These are phyloP conservation scores for Zhuqinia jingwanae DNA, from an alignment of 2,888 invertebrate genomes.

Conservation along the genomic window DNA sequence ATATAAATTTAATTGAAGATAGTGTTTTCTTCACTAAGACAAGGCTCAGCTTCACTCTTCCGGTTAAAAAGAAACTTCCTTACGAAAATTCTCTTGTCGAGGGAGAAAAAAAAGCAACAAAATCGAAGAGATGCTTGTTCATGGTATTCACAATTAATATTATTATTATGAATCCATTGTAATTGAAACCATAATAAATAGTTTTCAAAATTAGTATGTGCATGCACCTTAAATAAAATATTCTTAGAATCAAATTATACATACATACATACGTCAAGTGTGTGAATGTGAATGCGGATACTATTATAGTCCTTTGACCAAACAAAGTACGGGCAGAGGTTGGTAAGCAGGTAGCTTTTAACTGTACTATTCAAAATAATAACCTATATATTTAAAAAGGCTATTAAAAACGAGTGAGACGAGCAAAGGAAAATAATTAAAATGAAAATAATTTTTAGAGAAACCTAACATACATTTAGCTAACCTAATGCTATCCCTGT, in stretches of 20 bases:
- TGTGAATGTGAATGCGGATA: neutral
- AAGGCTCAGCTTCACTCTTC: conserved; percentile 35
- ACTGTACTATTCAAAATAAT: no score
- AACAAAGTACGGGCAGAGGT: neutral
- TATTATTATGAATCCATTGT: neutral
- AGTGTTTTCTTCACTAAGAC: neutral
- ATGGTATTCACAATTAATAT: neutral
- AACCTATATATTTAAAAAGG: no score
- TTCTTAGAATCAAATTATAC: no score
- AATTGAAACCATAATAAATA: neutral
- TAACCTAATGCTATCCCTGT: no score
- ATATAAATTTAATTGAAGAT: neutral
- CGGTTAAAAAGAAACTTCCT: conserved; percentile 21
- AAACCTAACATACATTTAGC: no score
- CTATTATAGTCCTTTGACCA: conserved; percentile 12
- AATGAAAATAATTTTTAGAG: no score
- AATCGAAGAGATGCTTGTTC: neutral
- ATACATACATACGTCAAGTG: neutral
- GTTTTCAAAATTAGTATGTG: neutral
- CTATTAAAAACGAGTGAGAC: no score
- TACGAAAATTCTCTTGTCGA: neutral
- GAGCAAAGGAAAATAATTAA: no score
- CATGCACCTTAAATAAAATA: no score
- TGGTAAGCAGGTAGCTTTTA: neutral
- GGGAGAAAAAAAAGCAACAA: neutral